Base-by-base conservation (phyloP, 2,113 vertebrate genomes). In the Trichomycterus rosablanca region DNA sequence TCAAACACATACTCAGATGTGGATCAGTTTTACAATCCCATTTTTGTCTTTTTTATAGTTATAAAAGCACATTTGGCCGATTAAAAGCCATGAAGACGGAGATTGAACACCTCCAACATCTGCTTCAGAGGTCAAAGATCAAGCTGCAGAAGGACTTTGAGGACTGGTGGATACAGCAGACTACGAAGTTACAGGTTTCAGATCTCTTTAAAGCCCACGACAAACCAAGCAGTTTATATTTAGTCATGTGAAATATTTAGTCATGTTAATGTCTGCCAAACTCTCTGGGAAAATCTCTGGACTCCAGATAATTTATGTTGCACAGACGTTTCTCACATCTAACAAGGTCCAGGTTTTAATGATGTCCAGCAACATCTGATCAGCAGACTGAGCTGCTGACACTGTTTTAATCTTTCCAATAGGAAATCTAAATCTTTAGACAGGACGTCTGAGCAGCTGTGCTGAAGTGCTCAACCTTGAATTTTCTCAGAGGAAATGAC, bases 131-230 rank as follows among this genome's bases (percentile, higher is more conserved):
- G 78, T 69, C 81, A 19, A 94, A 91, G 74, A 68, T 91, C 76
- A 95, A 91, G 58, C 74, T 96, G 59, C 90, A 90, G 79, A 95
- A 78, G 59, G 94, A 96, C 59, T 98, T 98, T 53, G 83, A 92
- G 60, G 77, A 76, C 61, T 96, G 93, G 92, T 98, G 95, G 92
- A 83, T 71, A 37, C 82, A 86, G 68, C 87, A 96, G 67, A 50
- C 84, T 39, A 63, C 48, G 15, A 78, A 55, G 19, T 37, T 85
- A 49, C 87, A 94, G 90, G 95, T 97, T 82, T 66, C 45, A n/a
- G 2, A 14, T n/a, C 12, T 40, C 15, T 5, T 40, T 5, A 40
- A 11, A 40, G 9, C 34, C 1, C 14, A 40, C 37, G 37, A n/a
- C 1, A n/a, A 40, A 40, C 37, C 35, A 2, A 10, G 10, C 1